A percentile compares a stretch with the other conserved stretches of the same genome.
Evolutionary conservation across 2,888 invertebrate genomes (phyloP).

Genomic region (Ptilodon capucinus): DNA sequence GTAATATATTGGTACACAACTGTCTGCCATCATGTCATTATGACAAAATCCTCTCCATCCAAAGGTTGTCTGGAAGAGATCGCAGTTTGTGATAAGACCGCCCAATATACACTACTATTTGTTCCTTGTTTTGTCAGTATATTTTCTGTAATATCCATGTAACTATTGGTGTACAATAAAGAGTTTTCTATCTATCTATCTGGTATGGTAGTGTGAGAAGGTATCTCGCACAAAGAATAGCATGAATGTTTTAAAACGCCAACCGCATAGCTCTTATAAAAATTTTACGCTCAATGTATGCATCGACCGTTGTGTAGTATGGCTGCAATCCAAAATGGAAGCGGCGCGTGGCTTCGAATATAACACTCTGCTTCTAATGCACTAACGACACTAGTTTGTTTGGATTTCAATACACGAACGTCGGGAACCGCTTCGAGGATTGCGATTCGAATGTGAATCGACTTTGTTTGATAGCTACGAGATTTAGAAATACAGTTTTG

Average conservation of each 20-base stretch:
- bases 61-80: too few species aligned
- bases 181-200: too few species aligned
- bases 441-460: conserved; percentile 6
- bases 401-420: conserved; percentile 2
- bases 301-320: conserved; percentile 27
- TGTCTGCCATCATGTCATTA: too few species aligned
- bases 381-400: conserved; percentile 26
- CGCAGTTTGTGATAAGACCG: too few species aligned
- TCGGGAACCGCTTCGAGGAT: conserved; percentile 10
- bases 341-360: conserved; percentile 29
- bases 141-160: too few species aligned
- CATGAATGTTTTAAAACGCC: background rate
- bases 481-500: background rate
- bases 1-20: too few species aligned
- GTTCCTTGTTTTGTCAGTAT: too few species aligned
- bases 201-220: too few species aligned
- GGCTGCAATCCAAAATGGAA: conserved; percentile 25
- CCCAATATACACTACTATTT: too few species aligned
- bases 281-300: conserved; percentile 2
- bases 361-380: conserved; percentile 21
- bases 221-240: too few species aligned
- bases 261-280: background rate
- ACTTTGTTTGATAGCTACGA: background rate
- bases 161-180: too few species aligned
- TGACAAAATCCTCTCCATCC: too few species aligned